Conservation (phyloP, 2,888 invertebrate genomes). For the Nomada goodeniana region DNA sequence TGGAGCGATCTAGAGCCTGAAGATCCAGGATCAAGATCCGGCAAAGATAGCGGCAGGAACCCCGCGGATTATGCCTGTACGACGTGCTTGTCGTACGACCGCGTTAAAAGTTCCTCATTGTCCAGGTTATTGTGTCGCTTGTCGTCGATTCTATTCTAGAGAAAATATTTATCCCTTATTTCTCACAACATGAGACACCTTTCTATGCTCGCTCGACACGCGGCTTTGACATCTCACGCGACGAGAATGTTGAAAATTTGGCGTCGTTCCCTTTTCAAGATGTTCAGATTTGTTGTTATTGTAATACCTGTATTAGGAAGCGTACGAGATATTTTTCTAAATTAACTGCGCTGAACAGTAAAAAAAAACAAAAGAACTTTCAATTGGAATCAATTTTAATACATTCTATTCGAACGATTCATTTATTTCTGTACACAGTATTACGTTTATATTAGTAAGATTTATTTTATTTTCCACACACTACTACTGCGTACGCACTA, state of each 20-base stretch:
- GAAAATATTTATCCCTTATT: slow-evolving; percentile 75
- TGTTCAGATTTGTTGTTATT: not conserved
- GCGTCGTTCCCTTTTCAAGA: not conserved
- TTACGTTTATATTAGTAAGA: no score
- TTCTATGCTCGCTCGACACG: slow-evolving; percentile 16
- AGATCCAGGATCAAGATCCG: slow-evolving; percentile 77
- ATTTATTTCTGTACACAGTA: no score
- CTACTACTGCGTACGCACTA: no score
- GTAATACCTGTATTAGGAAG: no score
- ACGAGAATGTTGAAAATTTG: not conserved
- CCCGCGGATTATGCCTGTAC: slow-evolving; percentile 78
- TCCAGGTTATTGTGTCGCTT: slow-evolving; percentile 73
- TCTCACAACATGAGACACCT: slow-evolving; percentile 59
- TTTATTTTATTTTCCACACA: no score
- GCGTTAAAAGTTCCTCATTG: slow-evolving; percentile 79
- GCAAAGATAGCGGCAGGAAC: slow-evolving; percentile 74
- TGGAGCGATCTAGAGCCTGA: slow-evolving; percentile 71
- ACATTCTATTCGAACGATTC: no score
- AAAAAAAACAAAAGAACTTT: no score
- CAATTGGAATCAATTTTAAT: no score
- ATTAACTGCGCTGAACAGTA: no score
- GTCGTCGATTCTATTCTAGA: slow-evolving; percentile 70
- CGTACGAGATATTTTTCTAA: no score
- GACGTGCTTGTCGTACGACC: slow-evolving; percentile 71
- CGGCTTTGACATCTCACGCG: not conserved